A percentile compares a stretch with the other conserved stretches of the same genome.
These are phyloP conservation scores for Caenorhabditis parvicauda DNA, from an alignment of 2,888 invertebrate species.

Conservation along the genomic window DNA sequence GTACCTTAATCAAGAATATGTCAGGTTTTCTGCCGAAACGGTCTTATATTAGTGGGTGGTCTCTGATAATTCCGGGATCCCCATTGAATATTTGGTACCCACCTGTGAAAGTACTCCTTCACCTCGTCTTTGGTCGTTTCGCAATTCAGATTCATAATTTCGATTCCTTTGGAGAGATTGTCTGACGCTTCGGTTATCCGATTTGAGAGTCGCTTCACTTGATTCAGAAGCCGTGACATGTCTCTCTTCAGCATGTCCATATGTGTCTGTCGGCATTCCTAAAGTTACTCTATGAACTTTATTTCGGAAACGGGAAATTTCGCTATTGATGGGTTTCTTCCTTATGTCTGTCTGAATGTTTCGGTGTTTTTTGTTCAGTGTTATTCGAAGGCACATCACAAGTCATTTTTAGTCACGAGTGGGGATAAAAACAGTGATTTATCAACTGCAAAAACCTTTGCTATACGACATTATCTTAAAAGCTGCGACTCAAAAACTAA, in stretches of 20 bases:
- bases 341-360: too few relatives aligned
- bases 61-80: background rate
- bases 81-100: too few relatives aligned
- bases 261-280: constrained; percentile 90
- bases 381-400: too few relatives aligned
- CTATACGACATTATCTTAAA: too few relatives aligned
- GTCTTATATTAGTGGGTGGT: background rate
- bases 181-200: constrained; percentile 60
- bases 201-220: constrained; percentile 65
- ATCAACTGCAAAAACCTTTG: too few relatives aligned
- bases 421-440: too few relatives aligned
- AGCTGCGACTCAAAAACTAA: too few relatives aligned
- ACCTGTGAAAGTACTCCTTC: constrained; percentile 71
- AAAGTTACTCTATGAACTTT: too few relatives aligned
- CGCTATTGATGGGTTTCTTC: too few relatives aligned
- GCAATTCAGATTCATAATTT: constrained; percentile 83
- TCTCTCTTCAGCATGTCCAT: constrained; percentile 91
- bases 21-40: background rate
- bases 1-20: constrained; percentile 38
- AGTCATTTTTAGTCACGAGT: too few relatives aligned
- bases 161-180: constrained; percentile 73
- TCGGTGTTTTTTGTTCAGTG: too few relatives aligned
- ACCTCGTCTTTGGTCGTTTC: constrained; percentile 87
- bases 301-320: background rate
- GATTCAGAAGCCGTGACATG: constrained; percentile 83